phyloP scores from a whole-genome alignment of 2,797 vertebrate species.

The Acanthopagrus latus region DNA sequence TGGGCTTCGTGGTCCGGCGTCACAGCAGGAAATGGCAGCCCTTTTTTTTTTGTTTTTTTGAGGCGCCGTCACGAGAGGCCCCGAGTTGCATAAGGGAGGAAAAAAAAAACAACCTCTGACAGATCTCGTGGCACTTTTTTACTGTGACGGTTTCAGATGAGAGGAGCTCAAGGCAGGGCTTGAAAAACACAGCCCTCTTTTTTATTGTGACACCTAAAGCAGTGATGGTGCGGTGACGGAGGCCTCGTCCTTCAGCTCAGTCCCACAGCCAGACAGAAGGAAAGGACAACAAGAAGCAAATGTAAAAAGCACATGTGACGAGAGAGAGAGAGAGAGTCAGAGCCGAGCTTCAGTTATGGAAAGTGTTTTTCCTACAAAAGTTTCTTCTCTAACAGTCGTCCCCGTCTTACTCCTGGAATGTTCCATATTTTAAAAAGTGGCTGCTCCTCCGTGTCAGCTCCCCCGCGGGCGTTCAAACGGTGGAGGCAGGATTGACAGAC shows the following conservation, averaged over 20 bases:
- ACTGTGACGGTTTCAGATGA: constrained; percentile 58
- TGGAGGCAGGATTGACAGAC: constrained; percentile 45
- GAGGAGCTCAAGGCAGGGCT: constrained; percentile 54
- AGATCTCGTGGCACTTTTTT: constrained; percentile 48
- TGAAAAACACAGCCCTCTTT: constrained; percentile 60
- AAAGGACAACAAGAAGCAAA: constrained; percentile 34
- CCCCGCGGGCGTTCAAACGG: constrained; percentile 53
- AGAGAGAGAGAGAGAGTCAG: constrained; percentile 46
- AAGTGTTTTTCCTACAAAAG: constrained; percentile 60
- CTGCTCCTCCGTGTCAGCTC: constrained; percentile 55
- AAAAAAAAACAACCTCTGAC: constrained; percentile 23
- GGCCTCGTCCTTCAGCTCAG: constrained; percentile 64
- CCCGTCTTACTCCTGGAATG: constrained; percentile 65
- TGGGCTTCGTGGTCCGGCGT: constrained; percentile 48
- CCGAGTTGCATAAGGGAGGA: constrained; percentile 57
- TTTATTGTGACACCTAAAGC: constrained; percentile 69
- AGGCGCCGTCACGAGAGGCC: constrained; percentile 56
- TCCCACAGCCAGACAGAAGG: constrained; percentile 54
- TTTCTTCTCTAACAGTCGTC: constrained; percentile 52
- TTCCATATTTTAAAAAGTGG: constrained; percentile 63
- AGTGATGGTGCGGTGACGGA: constrained; percentile 67
- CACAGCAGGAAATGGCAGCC: constrained; percentile 58
- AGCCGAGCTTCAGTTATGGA: constrained; percentile 64
- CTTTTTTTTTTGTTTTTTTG: background rate
- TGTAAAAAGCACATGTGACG: constrained; percentile 67